Evolutionary conservation across 1,140 invertebrate species (phyloP).

Genomic region (Sycobia sp.): DNA sequence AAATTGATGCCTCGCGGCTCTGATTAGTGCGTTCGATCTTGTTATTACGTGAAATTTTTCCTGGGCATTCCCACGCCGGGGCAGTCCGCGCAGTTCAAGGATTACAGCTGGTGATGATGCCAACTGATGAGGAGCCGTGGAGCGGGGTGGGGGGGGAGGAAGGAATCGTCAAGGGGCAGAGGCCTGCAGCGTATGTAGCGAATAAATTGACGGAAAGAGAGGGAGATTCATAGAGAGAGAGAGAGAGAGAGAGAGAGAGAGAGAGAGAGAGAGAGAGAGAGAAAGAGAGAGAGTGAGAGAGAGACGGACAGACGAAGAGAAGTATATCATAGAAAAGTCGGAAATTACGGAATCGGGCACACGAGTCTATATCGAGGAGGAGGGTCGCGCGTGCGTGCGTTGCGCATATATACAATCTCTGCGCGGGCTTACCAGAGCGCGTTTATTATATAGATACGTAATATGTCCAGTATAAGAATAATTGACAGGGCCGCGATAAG

Average conservation of each 20-base stretch:
- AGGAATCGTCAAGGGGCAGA: not conserved
- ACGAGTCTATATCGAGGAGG: constrained; percentile 1
- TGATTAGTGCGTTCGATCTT: constrained; percentile 28
- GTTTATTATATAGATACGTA: constrained; percentile 39
- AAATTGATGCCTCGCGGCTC: constrained; percentile 9
- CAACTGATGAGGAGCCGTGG: no score
- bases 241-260: no score
- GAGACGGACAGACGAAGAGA: not conserved
- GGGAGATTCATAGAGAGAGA: not conserved
- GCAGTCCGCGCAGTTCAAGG: not conserved
- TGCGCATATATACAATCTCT: not conserved
- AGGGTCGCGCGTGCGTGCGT: not conserved
- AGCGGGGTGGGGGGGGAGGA: constrained; percentile 6
- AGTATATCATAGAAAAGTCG: not conserved
- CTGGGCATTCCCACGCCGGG: constrained; percentile 11
- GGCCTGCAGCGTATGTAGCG: not conserved
- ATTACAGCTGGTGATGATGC: no score
- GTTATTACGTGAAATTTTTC: constrained; percentile 30
- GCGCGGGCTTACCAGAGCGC: constrained; percentile 30
- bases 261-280: no score
- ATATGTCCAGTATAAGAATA: no score
- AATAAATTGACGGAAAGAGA: constrained; percentile 8
- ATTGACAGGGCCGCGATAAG: constrained; percentile 45
- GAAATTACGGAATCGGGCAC: constrained; percentile 3
- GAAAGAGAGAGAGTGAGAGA: no score